Evolutionary conservation across 2,113 vertebrate species (phyloP).

Genomic region (Spilogale gracilis): DNA sequence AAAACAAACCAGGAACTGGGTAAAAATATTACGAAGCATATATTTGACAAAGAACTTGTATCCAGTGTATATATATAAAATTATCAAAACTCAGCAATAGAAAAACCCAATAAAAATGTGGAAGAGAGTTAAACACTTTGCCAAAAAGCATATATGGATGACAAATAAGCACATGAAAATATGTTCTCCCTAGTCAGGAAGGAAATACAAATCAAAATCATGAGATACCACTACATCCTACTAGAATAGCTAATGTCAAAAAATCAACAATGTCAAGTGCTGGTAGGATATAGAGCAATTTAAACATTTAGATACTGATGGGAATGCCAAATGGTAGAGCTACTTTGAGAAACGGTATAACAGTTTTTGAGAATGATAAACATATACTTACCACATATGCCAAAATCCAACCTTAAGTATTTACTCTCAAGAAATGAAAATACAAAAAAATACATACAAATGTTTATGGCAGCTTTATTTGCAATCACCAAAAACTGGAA

Average conservation of each 20-base stretch:
- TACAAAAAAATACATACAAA: background rate
- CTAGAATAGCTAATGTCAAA: background rate
- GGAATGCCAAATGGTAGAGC: background rate
- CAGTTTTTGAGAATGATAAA: slow-evolving; percentile 24
- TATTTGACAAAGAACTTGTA: background rate
- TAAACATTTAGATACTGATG: background rate
- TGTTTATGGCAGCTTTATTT: background rate
- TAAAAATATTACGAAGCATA: background rate
- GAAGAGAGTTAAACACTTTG: background rate
- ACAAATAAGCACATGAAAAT: background rate
- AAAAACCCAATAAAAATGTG: slow-evolving; percentile 8
- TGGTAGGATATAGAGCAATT: background rate
- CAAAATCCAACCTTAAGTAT: slow-evolving; percentile 18
- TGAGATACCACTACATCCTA: background rate
- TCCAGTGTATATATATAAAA: background rate
- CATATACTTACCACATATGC: background rate
- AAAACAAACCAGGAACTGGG: background rate
- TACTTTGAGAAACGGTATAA: background rate
- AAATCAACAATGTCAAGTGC: background rate
- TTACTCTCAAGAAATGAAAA: slow-evolving; percentile 33
- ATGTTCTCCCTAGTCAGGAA: background rate
- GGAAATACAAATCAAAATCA: slow-evolving; percentile 16
- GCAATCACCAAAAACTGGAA: background rate
- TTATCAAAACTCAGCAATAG: background rate
- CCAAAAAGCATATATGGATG: background rate